These are phyloP conservation scores for Bufo bufo DNA, from an alignment of 2,113 vertebrate genomes.

Conservation along the genomic window DNA sequence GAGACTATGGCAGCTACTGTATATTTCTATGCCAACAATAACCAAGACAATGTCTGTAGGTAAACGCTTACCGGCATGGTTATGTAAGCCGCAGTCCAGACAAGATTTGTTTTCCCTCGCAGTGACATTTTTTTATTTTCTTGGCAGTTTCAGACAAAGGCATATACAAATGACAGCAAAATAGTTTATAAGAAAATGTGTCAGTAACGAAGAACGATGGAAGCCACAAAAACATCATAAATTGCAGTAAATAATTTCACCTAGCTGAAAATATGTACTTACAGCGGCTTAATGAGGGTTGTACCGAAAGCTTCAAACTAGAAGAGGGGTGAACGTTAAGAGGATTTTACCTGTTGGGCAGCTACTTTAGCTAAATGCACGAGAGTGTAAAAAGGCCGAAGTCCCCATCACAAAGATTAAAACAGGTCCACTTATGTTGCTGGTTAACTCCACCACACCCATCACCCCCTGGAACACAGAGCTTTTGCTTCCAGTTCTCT, in stretches of 20 bases:
- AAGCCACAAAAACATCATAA: not conserved
- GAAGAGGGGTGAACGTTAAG: not conserved
- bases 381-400: too few species aligned
- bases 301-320: not conserved
- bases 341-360: not conserved
- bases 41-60: not conserved
- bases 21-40: constrained; percentile 27
- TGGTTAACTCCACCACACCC: too few species aligned
- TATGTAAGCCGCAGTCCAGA: not conserved
- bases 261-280: not conserved
- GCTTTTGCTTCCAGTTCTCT: too few species aligned
- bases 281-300: not conserved
- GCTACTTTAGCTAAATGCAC: too few species aligned
- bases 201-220: not conserved
- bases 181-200: constrained; percentile 5
- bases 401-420: too few species aligned
- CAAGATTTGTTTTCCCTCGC: not conserved
- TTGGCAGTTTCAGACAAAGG: constrained; percentile 2
- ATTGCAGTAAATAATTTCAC: not conserved
- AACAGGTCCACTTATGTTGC: too few species aligned
- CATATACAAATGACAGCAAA: not conserved
- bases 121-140: not conserved
- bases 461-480: too few species aligned
- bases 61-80: not conserved
- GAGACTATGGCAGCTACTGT: not conserved